A percentile compares a stretch with the other conserved stretches of the same genome.
phyloP scores from a whole-genome alignment of 2,797 vertebrate genomes.

The Clarias platycephalus region DNA sequence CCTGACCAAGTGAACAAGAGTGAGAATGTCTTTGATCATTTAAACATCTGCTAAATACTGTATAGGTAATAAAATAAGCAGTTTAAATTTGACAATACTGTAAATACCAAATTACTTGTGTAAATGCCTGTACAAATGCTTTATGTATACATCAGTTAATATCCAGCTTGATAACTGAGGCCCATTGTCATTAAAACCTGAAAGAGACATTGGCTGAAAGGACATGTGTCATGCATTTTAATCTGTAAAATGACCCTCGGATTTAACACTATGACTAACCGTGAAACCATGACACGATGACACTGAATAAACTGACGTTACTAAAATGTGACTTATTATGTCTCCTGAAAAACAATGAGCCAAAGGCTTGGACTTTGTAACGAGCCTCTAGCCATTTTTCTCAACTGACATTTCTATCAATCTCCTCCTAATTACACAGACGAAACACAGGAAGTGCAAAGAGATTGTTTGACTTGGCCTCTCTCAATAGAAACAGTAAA shows the following conservation, averaged over 20 bases:
- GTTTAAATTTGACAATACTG: neutral
- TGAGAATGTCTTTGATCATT: neutral
- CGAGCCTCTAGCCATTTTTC: conserved; percentile 53
- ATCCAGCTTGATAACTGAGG: neutral
- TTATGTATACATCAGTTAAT: neutral
- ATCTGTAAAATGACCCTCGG: neutral
- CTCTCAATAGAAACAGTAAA: neutral
- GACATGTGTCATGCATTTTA: neutral
- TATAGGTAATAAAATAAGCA: neutral
- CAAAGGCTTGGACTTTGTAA: neutral
- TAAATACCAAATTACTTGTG: neutral
- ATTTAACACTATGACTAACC: neutral
- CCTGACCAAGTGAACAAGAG: neutral
- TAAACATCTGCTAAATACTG: neutral
- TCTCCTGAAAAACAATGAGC: neutral
- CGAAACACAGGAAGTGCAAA: conserved; percentile 44
- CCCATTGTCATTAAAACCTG: neutral
- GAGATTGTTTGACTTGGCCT: conserved; percentile 6
- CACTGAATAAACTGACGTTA: neutral
- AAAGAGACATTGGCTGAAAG: neutral
- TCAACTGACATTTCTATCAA: conserved; percentile 58
- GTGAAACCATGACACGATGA: neutral
- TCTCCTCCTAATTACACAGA: conserved; percentile 63
- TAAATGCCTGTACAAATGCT: conserved; percentile 19
- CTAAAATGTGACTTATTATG: conserved; percentile 1